Conservation (phyloP, 2,113 vertebrate species). For the Corvus hawaiiensis region DNA sequence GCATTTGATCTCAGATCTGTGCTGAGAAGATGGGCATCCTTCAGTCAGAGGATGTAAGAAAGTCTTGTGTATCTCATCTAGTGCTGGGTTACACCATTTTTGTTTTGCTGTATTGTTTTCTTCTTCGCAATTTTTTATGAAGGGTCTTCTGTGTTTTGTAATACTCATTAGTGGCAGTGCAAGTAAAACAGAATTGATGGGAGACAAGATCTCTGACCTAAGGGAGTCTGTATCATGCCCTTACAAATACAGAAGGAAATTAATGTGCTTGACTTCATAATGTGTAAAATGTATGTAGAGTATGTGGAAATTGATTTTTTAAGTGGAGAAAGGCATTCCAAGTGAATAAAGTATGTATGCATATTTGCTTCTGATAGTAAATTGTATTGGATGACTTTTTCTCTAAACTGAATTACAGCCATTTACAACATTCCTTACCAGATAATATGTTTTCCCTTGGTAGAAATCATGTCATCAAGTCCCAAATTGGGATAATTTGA, state of each 20-base stretch:
- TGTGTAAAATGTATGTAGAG: neutral
- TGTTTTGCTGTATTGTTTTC: neutral
- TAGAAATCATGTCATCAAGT: conserved; percentile 42
- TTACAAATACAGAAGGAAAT: neutral
- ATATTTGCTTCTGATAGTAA: neutral
- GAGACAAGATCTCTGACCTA: neutral
- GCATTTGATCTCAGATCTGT: neutral
- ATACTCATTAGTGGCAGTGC: neutral
- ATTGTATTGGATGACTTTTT: neutral
- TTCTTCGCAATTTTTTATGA: neutral
- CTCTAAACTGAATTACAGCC: neutral
- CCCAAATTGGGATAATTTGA: conserved; percentile 66
- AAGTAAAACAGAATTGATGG: neutral
- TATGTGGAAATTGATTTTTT: neutral
- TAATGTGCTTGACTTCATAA: neutral
- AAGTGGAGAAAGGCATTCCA: neutral
- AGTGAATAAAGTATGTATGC: neutral
- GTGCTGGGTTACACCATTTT: neutral
- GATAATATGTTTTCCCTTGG: conserved; percentile 38
- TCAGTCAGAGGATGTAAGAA: neutral
- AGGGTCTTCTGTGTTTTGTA: neutral
- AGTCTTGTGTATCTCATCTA: neutral
- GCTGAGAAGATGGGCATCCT: neutral
- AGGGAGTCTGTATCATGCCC: neutral
- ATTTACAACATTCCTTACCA: conserved; percentile 13